Base-by-base conservation (phyloP, 2,113 vertebrate genomes). In the Mormyrus lacerda region DNA sequence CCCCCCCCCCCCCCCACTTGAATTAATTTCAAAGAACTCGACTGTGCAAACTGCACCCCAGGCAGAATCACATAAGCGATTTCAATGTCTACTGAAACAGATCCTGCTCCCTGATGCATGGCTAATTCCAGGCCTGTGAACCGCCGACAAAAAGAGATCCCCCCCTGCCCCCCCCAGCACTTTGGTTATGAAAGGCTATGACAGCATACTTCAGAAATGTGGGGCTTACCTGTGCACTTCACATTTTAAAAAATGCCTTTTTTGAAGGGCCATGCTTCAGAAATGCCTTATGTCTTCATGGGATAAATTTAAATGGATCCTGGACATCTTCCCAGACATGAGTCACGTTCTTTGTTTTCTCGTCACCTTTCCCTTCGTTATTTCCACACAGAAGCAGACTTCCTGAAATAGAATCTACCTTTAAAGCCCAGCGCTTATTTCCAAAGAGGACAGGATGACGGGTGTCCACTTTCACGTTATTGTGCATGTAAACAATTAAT, bases 291-390 rank as follows among this genome's bases (percentile, higher is more conserved):
- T 85, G 47, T 21, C 83, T 50, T 50, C 47, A 31, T 47, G 10
- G 44, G 83, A 85, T 85, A 47, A 85, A 48, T 85, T 31, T 85
- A 47, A 48, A 50, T 47, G 0, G 83, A 15, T 48, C 44, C 83
- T 85, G 83, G 45, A 50, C n/a, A 50, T 85, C 83, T 50, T 85
- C 45, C 45, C 83, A 48, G 83, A 85, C 83, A 50, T 48, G 83
- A 85, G 42, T 48, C 83, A 85, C 15, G 83, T 50, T 85, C 83
- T 50, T 50, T 48, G 44, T 85, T 50, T 85, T 50, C 19, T 17
- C 83, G 27, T 85, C 47, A 85, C 24, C 83, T 85, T 85, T 85
- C 83, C 83, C 83, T 45, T 85, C 24, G 0, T 50, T 50, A 31
- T 85, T 85, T 27, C 47, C 47, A 27, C n/a, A 50, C 47, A 85